Conservation (phyloP, 2,888 invertebrate genomes). For the Emmelina monodactyla region DNA sequence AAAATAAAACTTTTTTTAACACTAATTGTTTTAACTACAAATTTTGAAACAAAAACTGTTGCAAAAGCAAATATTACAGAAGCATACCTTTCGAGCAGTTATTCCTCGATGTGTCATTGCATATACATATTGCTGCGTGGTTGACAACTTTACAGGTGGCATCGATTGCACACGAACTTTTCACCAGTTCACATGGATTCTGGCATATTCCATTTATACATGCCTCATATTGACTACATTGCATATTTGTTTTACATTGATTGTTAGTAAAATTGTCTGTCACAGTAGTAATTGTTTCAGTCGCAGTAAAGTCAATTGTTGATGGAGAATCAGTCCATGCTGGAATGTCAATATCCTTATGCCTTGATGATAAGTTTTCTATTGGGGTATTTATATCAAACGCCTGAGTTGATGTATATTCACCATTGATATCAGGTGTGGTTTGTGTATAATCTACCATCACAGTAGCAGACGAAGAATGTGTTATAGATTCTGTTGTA, state of each 20-base stretch:
- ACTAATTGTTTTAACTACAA: too few species aligned
- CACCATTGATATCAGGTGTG: neutral
- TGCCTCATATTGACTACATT: conserved; percentile 70
- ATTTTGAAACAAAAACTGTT: conserved; percentile 29
- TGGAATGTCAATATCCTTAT: conserved; percentile 50
- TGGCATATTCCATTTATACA: conserved; percentile 71
- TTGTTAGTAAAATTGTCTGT: conserved; percentile 24
- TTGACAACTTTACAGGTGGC: conserved; percentile 69
- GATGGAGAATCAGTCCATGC: conserved; percentile 52
- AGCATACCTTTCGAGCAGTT: conserved; percentile 71
- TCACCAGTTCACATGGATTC: conserved; percentile 65
- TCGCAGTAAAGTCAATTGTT: conserved; percentile 42
- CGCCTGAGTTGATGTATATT: conserved; percentile 17
- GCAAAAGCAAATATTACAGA: too few species aligned
- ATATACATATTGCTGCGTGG: conserved; percentile 70
- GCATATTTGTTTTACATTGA: conserved; percentile 67
- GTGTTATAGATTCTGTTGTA: too few species aligned
- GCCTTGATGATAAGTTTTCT: conserved; percentile 46
- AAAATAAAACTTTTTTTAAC: too few species aligned
- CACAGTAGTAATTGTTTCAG: conserved; percentile 26
- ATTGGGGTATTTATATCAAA: conserved; percentile 36
- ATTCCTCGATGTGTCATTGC: conserved; percentile 66
- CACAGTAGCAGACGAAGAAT: neutral
- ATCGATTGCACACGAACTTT: conserved; percentile 65
- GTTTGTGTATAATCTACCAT: neutral